phyloP scores from a whole-genome alignment of 2,888 invertebrate species.

The Drosophila neotestacea region DNA sequence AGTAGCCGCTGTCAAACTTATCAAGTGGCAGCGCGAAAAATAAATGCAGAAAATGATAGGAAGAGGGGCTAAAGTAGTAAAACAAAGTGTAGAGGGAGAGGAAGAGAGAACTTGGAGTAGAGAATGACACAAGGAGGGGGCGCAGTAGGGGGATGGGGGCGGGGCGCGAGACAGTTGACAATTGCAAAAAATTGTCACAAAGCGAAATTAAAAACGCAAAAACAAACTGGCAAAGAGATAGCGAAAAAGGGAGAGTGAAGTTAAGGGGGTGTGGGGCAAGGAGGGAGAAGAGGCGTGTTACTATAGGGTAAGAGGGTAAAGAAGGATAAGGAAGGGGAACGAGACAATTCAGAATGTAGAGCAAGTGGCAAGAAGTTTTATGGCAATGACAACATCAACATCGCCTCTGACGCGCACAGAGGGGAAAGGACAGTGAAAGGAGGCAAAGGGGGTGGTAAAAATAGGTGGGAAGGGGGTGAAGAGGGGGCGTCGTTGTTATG shows the following conservation, averaged over 20 bases:
- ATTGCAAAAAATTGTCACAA: constrained; percentile 72
- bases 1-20: constrained; percentile 79
- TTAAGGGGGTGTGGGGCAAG: background rate
- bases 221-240: constrained; percentile 57
- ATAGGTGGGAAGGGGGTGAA: background rate
- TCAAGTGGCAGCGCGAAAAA: constrained; percentile 74
- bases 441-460: background rate
- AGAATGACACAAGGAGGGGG: constrained; percentile 1
- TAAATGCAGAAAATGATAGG: constrained; percentile 42
- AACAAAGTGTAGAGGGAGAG: too few species aligned
- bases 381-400: constrained; percentile 68
- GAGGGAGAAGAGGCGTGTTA: background rate
- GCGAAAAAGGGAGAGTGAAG: constrained; percentile 4
- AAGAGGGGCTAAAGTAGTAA: background rate
- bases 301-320: background rate
- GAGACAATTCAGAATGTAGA: constrained; percentile 61
- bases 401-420: constrained; percentile 18
- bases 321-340: background rate
- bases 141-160: background rate
- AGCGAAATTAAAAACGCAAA: constrained; percentile 79
- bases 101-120: background rate
- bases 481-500: constrained; percentile 33
- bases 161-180: constrained; percentile 43
- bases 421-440: background rate
- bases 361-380: constrained; percentile 80